Evolutionary conservation across 2,888 invertebrate species (phyloP).

Genomic region (Polydrusus tereticollis): DNA sequence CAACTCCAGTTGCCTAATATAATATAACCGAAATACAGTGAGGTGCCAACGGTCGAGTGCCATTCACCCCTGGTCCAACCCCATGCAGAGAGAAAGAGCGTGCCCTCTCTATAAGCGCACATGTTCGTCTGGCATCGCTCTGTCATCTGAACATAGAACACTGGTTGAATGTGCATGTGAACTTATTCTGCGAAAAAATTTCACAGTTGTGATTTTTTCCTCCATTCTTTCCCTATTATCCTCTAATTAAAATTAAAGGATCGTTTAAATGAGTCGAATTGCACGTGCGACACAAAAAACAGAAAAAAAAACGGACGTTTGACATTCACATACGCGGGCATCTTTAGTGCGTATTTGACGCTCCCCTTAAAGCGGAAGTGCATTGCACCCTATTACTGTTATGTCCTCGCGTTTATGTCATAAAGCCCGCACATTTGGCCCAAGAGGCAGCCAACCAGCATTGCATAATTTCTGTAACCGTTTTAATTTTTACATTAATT

Average conservation of each 20-base stretch:
- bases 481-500: background rate
- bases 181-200: background rate
- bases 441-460: background rate
- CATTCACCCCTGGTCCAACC: background rate
- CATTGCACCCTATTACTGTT: constrained; percentile 41
- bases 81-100: background rate
- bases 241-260: no score
- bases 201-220: no score
- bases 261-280: no score
- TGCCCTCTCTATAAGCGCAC: background rate
- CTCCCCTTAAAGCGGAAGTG: constrained; percentile 25
- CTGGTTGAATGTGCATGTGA: background rate
- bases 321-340: background rate
- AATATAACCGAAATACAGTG: background rate
- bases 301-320: background rate
- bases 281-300: background rate
- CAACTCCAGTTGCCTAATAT: no score
- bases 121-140: constrained; percentile 6
- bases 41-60: background rate
- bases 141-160: background rate
- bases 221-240: no score
- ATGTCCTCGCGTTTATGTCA: no score
- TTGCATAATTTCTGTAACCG: background rate
- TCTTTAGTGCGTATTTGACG: background rate
- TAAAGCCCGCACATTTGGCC: constrained; percentile 31